Conservation (phyloP, 2,113 vertebrate genomes). For the Dasypus novemcinctus region DNA sequence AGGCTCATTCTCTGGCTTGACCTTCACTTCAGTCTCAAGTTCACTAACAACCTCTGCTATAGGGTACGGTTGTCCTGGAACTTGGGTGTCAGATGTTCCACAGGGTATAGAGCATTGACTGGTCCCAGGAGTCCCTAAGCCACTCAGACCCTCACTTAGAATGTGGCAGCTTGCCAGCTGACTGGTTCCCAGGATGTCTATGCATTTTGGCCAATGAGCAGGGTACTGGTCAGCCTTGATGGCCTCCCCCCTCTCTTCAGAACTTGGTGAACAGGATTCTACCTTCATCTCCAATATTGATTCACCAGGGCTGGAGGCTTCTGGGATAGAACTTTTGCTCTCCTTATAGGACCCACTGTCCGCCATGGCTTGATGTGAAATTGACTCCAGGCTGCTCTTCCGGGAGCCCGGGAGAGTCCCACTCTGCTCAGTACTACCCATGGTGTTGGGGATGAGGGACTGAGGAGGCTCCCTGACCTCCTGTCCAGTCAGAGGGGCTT, state of each 20-base stretch:
- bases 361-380: background rate
- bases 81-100: background rate
- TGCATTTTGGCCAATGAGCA: background rate
- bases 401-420: background rate
- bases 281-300: background rate
- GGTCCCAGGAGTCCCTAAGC: background rate
- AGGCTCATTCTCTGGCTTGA: background rate
- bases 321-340: background rate
- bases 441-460: background rate
- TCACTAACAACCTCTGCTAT: background rate
- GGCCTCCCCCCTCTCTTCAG: background rate
- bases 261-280: background rate
- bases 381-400: background rate
- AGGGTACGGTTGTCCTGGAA: background rate
- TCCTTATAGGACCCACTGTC: background rate
- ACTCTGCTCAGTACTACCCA: background rate
- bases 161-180: background rate
- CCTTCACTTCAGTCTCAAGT: background rate
- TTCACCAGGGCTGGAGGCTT: background rate
- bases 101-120: background rate
- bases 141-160: background rate
- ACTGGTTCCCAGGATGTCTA: background rate
- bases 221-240: background rate
- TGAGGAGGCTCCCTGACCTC: background rate
- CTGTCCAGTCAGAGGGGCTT: background rate